Evolutionary conservation across 2,888 invertebrate species (phyloP).

Genomic region (Protonemura montana): DNA sequence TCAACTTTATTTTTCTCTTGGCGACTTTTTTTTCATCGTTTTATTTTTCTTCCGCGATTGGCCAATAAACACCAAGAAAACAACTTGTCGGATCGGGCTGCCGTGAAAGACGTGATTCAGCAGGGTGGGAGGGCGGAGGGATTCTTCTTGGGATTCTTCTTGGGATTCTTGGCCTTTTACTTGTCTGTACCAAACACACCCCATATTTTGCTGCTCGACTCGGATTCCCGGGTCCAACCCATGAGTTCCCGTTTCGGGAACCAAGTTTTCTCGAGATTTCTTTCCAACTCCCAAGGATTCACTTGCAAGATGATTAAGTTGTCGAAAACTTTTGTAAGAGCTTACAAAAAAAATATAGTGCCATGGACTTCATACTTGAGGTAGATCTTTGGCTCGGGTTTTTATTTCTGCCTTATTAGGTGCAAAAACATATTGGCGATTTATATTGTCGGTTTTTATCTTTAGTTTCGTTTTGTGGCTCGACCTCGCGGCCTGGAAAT

Average conservation of each 20-base stretch:
- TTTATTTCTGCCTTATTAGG: not conserved
- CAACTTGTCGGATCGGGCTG: slow-evolving; percentile 36
- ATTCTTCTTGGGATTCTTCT: too few relatives aligned
- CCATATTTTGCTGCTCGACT: not conserved
- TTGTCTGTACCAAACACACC: not conserved
- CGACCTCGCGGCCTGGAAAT: not conserved
- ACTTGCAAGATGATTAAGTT: slow-evolving; percentile 20
- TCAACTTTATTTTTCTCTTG: not conserved
- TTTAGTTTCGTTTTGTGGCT: not conserved
- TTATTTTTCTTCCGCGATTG: slow-evolving; percentile 27
- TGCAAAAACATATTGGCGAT: not conserved
- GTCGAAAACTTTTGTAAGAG: slow-evolving; percentile 8
- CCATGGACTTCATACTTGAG: not conserved
- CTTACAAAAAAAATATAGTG: not conserved
- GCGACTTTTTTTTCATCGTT: slow-evolving; percentile 18
- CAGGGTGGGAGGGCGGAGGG: slow-evolving; percentile 1
- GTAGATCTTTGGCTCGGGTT: not conserved
- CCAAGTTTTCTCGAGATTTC: slow-evolving; percentile 1
- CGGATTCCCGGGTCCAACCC: not conserved
- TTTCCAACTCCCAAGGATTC: not conserved
- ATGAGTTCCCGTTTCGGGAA: not conserved
- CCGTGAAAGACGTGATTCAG: not conserved
- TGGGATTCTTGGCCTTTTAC: too few relatives aligned
- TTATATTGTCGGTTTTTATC: not conserved
- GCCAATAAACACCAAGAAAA: slow-evolving; percentile 34